Evolutionary conservation across 1,140 invertebrate genomes (phyloP).

Genomic region (Drosophila seguyi): DNA sequence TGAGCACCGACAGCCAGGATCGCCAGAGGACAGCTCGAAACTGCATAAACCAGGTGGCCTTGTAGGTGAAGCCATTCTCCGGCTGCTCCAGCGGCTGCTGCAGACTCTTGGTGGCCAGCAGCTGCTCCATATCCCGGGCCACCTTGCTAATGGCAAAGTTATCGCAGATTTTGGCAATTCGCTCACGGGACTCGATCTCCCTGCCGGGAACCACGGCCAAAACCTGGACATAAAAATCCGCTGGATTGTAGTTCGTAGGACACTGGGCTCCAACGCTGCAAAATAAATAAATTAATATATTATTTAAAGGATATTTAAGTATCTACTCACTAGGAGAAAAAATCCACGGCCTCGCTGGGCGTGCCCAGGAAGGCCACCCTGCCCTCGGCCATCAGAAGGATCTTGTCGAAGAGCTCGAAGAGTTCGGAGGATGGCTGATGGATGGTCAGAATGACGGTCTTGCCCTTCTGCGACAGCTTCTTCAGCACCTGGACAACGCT

Average conservation of each 20-base stretch:
- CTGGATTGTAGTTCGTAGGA: constrained; percentile 96
- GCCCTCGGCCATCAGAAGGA: constrained; percentile 96
- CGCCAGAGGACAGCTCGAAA: constrained; percentile 96
- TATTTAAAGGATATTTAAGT: neutral
- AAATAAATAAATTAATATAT: neutral
- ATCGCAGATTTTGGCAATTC: constrained; percentile 92
- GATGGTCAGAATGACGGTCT: constrained; percentile 97
- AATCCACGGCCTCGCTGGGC: constrained; percentile 90
- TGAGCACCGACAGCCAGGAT: constrained; percentile 93
- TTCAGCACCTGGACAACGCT: constrained; percentile 95
- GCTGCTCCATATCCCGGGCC: constrained; percentile 85
- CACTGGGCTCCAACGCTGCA: constrained; percentile 90
- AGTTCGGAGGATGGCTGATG: constrained; percentile 98
- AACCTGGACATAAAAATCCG: constrained; percentile 97
- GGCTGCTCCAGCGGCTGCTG: constrained; percentile 85
- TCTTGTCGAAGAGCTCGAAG: constrained; percentile 96
- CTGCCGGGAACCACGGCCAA: constrained; percentile 94
- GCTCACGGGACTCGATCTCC: constrained; percentile 90
- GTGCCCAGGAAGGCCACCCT: constrained; percentile 95
- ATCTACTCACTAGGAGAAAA: constrained; percentile 91
- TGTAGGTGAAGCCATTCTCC: constrained; percentile 87
- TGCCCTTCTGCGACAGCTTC: constrained; percentile 92
- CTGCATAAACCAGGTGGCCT: constrained; percentile 94
- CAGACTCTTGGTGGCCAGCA: constrained; percentile 69
- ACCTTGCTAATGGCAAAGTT: constrained; percentile 88